Base-by-base conservation (phyloP, 2,888 invertebrate genomes). In the Phoronis australis region DNA sequence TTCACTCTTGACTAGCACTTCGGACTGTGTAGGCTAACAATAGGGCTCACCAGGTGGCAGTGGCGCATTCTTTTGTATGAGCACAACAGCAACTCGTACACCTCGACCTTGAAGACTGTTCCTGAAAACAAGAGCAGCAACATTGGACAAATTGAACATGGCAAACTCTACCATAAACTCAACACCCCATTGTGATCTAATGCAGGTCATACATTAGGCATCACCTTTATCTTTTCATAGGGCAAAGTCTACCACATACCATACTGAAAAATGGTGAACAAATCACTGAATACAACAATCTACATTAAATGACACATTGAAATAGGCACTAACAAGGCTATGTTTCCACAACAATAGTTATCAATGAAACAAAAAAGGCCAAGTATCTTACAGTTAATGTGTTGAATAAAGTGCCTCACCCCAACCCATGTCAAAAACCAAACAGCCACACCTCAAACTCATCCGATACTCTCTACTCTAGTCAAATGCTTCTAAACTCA, bases 31-130 rank as follows among this genome's bases (percentile, higher is more conserved):
- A 45, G 4, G 4, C n/a, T 5, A 4, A 41, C 12, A 23, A 35
- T 24, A 12, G 2, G 40, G 37, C 56, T 44, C 37, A 70, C 75
- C 74, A 45, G 77, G 77, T 1, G 87, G 85, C 20, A 79, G 65
- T 5, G 87, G 83, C 31, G 87, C 83, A 70, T 87, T 87, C 52
- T 74, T 78, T 80, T 97, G 97, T 54, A 96, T 85, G 37, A 97
- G 82, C 12, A 96, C 94, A 1, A 97, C 85, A 25, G 88, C 88
- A 23, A 96, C 83, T 57, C 87, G 76, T 4, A 79, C 80, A 40
- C 74, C 64, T 37, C 78, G 60, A 3, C 73, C 72, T 18, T 65
- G 64, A 39, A 79, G 60, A 47, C 72, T 73, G 51, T 75, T 72
- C 50, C 77, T 75, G 57, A 6, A 55, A 51, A 22, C 41, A 31